A percentile compares a stretch with the other conserved stretches of the same genome.
Conservation (phyloP, 2,888 invertebrate genomes). For the Cataglyphis altisquamis region DNA sequence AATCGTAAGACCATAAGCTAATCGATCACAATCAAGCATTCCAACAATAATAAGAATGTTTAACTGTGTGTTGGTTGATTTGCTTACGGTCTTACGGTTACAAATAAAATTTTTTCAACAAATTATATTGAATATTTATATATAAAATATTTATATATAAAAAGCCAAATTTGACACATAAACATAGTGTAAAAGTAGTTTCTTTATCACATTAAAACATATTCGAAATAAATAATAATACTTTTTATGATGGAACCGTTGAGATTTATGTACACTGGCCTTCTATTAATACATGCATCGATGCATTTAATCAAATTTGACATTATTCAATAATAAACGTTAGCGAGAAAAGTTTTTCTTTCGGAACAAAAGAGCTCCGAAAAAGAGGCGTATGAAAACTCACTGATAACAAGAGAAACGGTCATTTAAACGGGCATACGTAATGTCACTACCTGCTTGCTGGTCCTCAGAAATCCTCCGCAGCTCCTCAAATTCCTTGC, state of each 20-base stretch:
- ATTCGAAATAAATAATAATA: background rate
- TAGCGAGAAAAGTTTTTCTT: background rate
- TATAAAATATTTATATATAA: background rate
- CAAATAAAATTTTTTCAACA: too few species aligned
- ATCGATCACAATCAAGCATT: too few species aligned
- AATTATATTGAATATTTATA: too few species aligned
- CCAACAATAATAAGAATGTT: too few species aligned
- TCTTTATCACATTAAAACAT: background rate
- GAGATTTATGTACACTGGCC: too few species aligned
- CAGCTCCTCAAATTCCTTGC: conserved; percentile 3
- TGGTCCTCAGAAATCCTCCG: background rate
- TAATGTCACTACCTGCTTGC: background rate
- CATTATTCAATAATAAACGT: background rate
- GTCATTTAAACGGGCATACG: background rate
- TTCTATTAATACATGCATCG: background rate
- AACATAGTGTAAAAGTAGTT: background rate
- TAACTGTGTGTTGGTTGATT: too few species aligned
- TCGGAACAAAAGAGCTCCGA: background rate
- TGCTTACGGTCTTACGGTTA: too few species aligned
- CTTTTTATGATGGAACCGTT: background rate
- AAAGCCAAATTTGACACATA: background rate
- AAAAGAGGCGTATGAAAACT: background rate
- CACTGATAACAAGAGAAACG: background rate
- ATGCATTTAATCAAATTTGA: background rate
- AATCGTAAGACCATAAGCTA: too few species aligned